Base-by-base conservation (phyloP, 2,888 invertebrate genomes). In the Sturmia bella region DNA sequence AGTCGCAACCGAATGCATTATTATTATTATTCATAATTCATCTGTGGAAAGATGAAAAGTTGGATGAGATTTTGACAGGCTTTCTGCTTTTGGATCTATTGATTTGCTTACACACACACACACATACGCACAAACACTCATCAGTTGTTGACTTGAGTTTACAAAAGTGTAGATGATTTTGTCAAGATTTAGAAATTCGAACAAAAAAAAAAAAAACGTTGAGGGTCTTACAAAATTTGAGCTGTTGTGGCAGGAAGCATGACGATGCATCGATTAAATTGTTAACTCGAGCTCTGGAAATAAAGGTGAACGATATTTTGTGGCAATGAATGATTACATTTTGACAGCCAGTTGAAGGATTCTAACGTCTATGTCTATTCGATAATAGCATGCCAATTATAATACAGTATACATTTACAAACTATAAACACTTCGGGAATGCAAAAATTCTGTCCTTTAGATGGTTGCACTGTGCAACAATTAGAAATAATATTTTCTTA, bases 11-110 rank as follows among this genome's bases (percentile, higher is more conserved):
- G 50, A 32, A 70, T 78, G 43, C 59, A 72, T 72, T 43, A 66
- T 78, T 72, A 64, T 72, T 72, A 72, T 72, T 43, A 66, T 78
- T 72, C 72, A 78, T 72, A 72, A 39, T 50, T 59, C 32, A 72
- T 41, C 37, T 48, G 13, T 48, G 45, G 7, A 57, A 48, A 21
- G 32, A 43, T 37, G 45, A 11, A 57, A 48, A 21, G 32, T 32
- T 37, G 32, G 13, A 70, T 21, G 19, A 57, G 48, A 57, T 48
- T 70, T 70, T 57, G 13, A 17, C 17, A 32, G 1, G 27, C 17
- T 56, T 17, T 37, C 56, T 45, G 57, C 48, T 48, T 32, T 57
- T 13, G 37, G 17, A 52, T 66, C 15, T 39, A 48, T 70, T 70
- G 0, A 21, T 19, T 48, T 37, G 12, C 56, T 37, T 9, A 12